Percentiles rank a stretch among this genome's conserved stretches.
Conservation (phyloP, 2,888 invertebrate species). For the Hymenopus coronatus region DNA sequence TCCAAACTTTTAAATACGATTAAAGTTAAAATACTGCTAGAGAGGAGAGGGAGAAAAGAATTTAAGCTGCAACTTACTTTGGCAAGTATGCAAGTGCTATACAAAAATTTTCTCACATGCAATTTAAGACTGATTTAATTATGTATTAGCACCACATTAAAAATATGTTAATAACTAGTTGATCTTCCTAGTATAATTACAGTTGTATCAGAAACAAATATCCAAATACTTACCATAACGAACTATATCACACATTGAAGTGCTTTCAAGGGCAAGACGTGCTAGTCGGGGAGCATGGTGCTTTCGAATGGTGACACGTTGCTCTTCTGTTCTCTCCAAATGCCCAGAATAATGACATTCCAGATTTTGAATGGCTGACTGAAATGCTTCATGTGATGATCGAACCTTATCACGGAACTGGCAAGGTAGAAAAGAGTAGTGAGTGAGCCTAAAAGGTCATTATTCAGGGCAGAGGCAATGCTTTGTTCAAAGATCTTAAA, state of each 20-base stretch:
- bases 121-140: no score
- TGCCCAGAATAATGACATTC: conserved; percentile 68
- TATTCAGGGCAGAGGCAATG: no score
- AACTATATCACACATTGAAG: conserved; percentile 75
- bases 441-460: not conserved
- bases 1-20: no score
- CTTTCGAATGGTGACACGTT: conserved; percentile 71
- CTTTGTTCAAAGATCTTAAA: no score
- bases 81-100: no score
- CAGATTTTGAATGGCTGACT: conserved; percentile 66
- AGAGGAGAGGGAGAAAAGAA: no score
- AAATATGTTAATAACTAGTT: not conserved
- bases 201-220: not conserved
- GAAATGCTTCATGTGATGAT: conserved; percentile 75
- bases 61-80: no score
- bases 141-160: not conserved
- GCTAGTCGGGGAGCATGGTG: conserved; percentile 78
- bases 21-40: no score
- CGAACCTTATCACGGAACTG: conserved; percentile 75
- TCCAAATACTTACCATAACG: conserved; percentile 56
- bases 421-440: not conserved
- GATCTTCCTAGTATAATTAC: not conserved
- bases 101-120: no score
- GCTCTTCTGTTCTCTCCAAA: conserved; percentile 76
- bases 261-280: conserved; percentile 76